A percentile compares a stretch with the other conserved stretches of the same genome.
These are phyloP conservation scores for Coelogynopora nodosa DNA, from an alignment of 2,888 invertebrate genomes.

Conservation along the genomic window DNA sequence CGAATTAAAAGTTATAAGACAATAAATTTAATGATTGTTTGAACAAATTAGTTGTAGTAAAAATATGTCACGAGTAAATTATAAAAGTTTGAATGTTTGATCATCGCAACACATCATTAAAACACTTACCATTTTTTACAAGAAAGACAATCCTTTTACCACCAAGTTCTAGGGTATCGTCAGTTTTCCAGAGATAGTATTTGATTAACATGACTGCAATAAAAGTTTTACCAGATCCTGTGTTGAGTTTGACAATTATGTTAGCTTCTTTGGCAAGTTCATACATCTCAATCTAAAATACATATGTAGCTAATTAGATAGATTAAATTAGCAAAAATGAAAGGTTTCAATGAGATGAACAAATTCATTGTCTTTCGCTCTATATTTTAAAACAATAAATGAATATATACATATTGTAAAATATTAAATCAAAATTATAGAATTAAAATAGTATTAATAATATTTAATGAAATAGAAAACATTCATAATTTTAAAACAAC, in stretches of 20 bases:
- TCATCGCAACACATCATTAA: too few species aligned
- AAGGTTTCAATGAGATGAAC: too few species aligned
- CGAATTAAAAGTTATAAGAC: too few species aligned
- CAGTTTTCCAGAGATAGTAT: constrained; percentile 49
- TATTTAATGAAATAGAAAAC: too few species aligned
- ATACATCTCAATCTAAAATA: constrained; percentile 69
- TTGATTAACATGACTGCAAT: constrained; percentile 82
- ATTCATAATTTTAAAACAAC: too few species aligned
- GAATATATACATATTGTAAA: background rate
- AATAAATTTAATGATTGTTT: too few species aligned
- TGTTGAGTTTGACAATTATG: constrained; percentile 85
- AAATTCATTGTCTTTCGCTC: too few species aligned
- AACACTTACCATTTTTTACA: constrained; percentile 41
- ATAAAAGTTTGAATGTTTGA: too few species aligned
- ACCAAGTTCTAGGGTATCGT: background rate
- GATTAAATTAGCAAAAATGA: background rate
- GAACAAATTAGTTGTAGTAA: too few species aligned
- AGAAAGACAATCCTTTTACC: constrained; percentile 40
- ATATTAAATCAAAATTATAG: background rate
- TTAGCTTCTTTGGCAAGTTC: constrained; percentile 72
- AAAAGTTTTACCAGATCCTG: constrained; percentile 87
- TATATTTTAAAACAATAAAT: too few species aligned
- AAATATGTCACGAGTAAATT: too few species aligned
- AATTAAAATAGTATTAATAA: background rate
- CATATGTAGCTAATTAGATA: background rate